These are phyloP conservation scores for Echinops telfairi DNA, from an alignment of 2,113 vertebrate species.

Conservation along the genomic window DNA sequence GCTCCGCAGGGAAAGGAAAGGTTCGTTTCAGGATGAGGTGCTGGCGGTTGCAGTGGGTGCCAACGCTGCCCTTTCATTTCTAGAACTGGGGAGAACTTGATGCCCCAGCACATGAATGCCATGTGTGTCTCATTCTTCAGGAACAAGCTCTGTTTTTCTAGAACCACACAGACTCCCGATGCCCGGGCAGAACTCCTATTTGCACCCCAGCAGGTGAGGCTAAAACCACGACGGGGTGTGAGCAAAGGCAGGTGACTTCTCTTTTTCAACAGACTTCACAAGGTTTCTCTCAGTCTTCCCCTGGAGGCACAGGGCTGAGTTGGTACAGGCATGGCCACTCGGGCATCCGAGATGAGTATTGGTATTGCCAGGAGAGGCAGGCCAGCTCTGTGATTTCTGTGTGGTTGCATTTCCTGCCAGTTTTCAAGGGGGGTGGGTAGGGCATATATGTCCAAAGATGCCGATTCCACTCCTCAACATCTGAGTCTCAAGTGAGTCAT, in stretches of 20 bases:
- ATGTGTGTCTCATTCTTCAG: background rate
- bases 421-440: background rate
- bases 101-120: background rate
- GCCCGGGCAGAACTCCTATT: background rate
- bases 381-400: slow-evolving; percentile 7
- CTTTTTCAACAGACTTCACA: background rate
- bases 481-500: background rate
- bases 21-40: background rate
- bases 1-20: slow-evolving; percentile 4
- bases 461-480: background rate
- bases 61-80: background rate
- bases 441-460: background rate
- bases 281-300: background rate
- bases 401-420: background rate
- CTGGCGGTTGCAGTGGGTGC: background rate
- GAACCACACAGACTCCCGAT: background rate
- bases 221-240: background rate
- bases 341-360: slow-evolving; percentile 20
- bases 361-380: background rate
- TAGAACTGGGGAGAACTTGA: background rate
- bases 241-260: background rate
- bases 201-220: background rate
- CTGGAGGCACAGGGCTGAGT: background rate
- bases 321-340: background rate
- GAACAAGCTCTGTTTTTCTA: background rate